Evolutionary conservation across 1,140 invertebrate species (phyloP), one percentile per base, ranked within the genome.

Genomic region (Lordiphosa mommai): DNA sequence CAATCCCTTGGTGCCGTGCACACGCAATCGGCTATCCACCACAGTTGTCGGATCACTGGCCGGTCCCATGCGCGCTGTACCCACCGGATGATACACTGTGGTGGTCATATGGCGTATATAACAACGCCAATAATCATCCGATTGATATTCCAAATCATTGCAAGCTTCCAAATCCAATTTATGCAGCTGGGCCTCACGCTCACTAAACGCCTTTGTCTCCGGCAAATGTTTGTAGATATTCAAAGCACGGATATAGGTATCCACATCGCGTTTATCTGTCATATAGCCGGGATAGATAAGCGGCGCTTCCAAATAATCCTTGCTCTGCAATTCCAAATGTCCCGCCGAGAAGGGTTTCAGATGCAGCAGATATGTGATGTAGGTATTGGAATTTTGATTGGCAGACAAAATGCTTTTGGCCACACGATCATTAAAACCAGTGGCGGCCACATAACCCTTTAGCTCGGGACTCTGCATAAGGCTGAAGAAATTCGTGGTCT

Each of bases 201-300:
- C 74, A 38, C 89, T 89, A 40, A 92, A 92, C 0, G 90, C 89
- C 32, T 90, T 88, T 0, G 91, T 91, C 37, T 91, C 88, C 57
- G 91, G 90, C 34, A 92, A 48, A 59, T 90, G 90, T 10, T 90
- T 84, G 20, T 90, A 84, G 70, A 91, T 90, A 43, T 91, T 90
- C 41, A 92, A 86, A 13, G 94, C 95, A 67, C 95, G 93, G 12
- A 96, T 90, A 7, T 96, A 87, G 32, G 92, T 92, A 6, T 91
- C 91, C 9, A 94, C 91, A 79, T 97, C 95, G 10, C 93, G 91
- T 0, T 92, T 91, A 63, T 95, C 91, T 17, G 92, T 93, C 13
- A 97, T 89, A 85, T 96, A 97, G 73, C 94, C 95, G 0, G 96
- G 94, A 87, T 95, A 93, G 52, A 98, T 94, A 12, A 93, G 84